Evolutionary conservation across 2,797 vertebrate genomes (phyloP), one percentile per base, ranked within the genome.

Genomic region (Falco berigora): DNA sequence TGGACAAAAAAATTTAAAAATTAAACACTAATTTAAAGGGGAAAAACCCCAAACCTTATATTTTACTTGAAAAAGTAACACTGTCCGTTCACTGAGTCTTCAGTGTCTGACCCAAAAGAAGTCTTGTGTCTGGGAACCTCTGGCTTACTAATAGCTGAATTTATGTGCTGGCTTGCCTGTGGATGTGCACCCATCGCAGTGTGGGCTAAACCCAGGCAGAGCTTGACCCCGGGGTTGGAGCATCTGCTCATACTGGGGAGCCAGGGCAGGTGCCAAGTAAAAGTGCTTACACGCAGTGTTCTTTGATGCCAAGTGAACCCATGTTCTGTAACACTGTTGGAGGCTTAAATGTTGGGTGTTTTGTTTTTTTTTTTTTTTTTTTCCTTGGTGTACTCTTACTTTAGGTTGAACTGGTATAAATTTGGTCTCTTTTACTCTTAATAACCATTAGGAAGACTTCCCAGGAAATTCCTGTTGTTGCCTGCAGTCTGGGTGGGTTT

Each of bases 101-200:
- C n/a, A n/a, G 28, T 5, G 5, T 53, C 9, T 2, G 19, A 16
- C 32, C 40, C 24, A 1, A 27, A 61, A 34, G 36, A 44, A n/a
- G 14, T 44, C 7, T 49, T 28, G 30, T 25, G 24, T 32, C 38
- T 67, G 64, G 64, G 61, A n/a, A 56, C 34, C 11, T 55, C 34
- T 30, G 34, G 27, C 19, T 50, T 1, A 8, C 52, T 24, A 4
- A 20, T 21, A 20, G 52, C 50, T 56, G 18, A 66, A 42, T 40
- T 32, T 49, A 25, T 1, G 3, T n/a, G 27, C 66, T 42, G 55
- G 44, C 36, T 61, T 53, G 32, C 17, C 32, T 6, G 16, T 34
- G 1, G 0, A 20, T 2, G 10, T 3, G 25, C 21, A 9, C 20
- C 16, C 36, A 19, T 32, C 0, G 3, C 44, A 1, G 16, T 13